phyloP scores from a whole-genome alignment of 2,888 invertebrate genomes.

The Cataglyphis cursor region DNA sequence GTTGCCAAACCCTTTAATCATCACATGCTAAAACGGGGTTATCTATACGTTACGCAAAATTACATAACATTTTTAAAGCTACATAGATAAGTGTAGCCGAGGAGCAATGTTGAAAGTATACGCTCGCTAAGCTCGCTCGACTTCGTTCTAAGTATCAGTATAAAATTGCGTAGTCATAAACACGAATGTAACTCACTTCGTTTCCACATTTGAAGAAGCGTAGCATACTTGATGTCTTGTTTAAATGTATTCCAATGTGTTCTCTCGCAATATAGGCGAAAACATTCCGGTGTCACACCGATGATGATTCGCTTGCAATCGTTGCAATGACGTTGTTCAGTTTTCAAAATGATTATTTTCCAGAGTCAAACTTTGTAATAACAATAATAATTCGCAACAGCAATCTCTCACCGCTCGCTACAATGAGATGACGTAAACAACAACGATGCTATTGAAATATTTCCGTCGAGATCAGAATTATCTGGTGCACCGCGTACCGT shows the following conservation, averaged over 20 bases:
- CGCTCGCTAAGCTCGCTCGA: neutral
- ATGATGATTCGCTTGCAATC: neutral
- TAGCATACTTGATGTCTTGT: constrained; percentile 60
- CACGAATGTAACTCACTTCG: constrained; percentile 60
- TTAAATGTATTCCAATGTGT: constrained; percentile 2
- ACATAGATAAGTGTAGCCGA: constrained; percentile 53
- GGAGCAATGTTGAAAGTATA: neutral
- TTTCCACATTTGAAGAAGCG: constrained; percentile 30
- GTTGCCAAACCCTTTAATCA: constrained; percentile 21
- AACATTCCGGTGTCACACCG: neutral
- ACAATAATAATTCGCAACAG: constrained; percentile 8
- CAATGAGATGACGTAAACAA: constrained; percentile 12
- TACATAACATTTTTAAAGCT: constrained; percentile 39
- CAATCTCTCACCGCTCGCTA: constrained; percentile 7
- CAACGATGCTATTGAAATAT: constrained; percentile 37
- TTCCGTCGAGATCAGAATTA: neutral
- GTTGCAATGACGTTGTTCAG: neutral
- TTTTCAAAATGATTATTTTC: constrained; percentile 17
- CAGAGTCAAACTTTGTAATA: constrained; percentile 32
- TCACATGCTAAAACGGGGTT: constrained; percentile 28
- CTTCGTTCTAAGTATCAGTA: neutral
- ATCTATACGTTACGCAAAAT: constrained; percentile 48
- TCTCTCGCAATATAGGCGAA: constrained; percentile 10
- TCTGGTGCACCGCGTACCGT: constrained; percentile 11
- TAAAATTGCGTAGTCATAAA: neutral